Conservation (phyloP, 2,797 vertebrate species). For the Sus cebifrons region DNA sequence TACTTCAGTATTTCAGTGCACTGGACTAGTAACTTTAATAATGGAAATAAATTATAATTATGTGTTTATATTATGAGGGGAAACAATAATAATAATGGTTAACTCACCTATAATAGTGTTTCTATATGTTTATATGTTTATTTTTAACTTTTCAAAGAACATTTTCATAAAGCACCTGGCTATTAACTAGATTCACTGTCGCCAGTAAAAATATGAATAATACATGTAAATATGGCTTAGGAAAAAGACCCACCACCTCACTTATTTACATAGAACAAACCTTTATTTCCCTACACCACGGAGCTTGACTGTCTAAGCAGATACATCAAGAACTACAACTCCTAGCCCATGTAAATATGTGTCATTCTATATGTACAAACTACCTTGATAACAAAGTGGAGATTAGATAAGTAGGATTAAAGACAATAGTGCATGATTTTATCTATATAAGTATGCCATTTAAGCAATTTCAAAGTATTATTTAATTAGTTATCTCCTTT, state of each 20-base stretch:
- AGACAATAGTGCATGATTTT: not conserved
- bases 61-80: not conserved
- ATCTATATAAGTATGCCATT: not conserved
- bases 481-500: not conserved
- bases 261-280: conserved; percentile 79
- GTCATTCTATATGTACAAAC: conserved; percentile 44
- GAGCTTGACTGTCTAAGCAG: conserved; percentile 34
- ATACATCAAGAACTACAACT: conserved; percentile 17
- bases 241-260: conserved; percentile 63
- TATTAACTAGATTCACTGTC: conserved; percentile 67
- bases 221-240: conserved; percentile 79
- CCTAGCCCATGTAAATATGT: conserved; percentile 59
- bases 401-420: not conserved
- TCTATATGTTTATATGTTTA: not conserved
- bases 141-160: conserved; percentile 41
- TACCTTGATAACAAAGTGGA: conserved; percentile 56
- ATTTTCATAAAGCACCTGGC: conserved; percentile 62
- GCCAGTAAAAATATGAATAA: conserved; percentile 65
- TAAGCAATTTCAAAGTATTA: conserved; percentile 18
- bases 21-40: not conserved
- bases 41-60: not conserved
- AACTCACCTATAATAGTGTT: not conserved
- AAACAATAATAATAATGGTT: not conserved
- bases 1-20: not conserved
- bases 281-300: conserved; percentile 73